Base-by-base conservation (phyloP, 1,140 invertebrate genomes). In the Cecropterus lyciades region DNA sequence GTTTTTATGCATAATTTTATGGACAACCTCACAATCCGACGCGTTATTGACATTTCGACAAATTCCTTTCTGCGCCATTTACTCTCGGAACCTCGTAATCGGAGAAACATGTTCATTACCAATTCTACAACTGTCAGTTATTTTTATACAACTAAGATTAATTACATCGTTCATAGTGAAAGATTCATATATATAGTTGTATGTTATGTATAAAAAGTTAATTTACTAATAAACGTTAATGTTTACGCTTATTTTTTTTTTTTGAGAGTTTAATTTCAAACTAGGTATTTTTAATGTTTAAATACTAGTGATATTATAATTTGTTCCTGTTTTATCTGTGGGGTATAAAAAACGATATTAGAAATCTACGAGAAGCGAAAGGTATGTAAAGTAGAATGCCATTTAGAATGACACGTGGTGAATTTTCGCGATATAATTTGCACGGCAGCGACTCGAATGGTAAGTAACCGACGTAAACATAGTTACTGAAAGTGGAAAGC, bases 401-500 rank as follows among this genome's bases (percentile, higher is more conserved):
- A 52, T 52, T 30, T 15, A 11, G 11, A 49, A 13, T 52, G 14
- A 52, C 30, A 53, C 30, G 30, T 37, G 27, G 51, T 45, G 7
- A 45, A 46, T 48, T 59, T 59, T 49, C 14, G 42, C 55, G 49
- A 59, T 59, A 55, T 53, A 66, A 52, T 69, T 59, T 13, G 14
- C 14, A 1, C 7, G 20, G 24, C 17, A 14, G 3, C 13, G 20
- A 33, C 13, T 16, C 30, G 42, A 45, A 5, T 16, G 24, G 13
- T 14, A 16, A 30, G 9, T n/a, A 30, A n/a, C 56, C 15, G 57
- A 40, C 27, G 57, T 62, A 45, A 64, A 64, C 49, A 53, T 24
- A 69, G 57, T 20, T 74, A 73, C 86, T 81, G 84, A 91, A 91
- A 91, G 89, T 89, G 80, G 89, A 82, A 87, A 85, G 76, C 89